Evolutionary conservation across 2,888 invertebrate genomes (phyloP).

Genomic region (Limnephilus rhombicus): DNA sequence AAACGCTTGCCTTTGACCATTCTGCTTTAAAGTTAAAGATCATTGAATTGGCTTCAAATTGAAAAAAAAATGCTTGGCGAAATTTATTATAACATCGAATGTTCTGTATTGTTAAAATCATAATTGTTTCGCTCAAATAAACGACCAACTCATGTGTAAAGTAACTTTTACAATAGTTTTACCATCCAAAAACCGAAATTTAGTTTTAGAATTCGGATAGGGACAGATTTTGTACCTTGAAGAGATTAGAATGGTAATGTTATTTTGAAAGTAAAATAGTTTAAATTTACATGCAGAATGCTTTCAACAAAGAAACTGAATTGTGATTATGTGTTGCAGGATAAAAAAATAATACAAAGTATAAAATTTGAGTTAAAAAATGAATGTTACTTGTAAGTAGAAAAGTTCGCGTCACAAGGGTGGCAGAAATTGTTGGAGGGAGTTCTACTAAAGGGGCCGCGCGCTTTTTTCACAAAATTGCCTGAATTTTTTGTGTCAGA

Average conservation of each 20-base stretch:
- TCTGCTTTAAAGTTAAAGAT: no score
- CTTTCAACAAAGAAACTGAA: not conserved
- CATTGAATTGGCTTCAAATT: no score
- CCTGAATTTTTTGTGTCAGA: conserved; percentile 42
- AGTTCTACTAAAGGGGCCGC: not conserved
- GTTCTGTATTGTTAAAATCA: no score
- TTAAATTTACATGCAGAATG: not conserved
- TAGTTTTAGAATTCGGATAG: not conserved
- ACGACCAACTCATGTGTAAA: not conserved
- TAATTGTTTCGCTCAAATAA: not conserved
- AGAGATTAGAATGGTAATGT: not conserved
- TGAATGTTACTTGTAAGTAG: not conserved
- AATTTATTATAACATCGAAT: no score
- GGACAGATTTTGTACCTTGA: not conserved
- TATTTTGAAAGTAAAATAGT: not conserved
- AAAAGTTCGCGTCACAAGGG: not conserved
- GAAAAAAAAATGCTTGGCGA: no score
- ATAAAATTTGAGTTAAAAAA: not conserved
- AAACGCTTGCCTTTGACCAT: no score
- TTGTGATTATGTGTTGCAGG: no score
- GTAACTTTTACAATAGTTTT: not conserved
- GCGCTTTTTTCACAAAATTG: conserved; percentile 42
- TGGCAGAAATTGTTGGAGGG: not conserved
- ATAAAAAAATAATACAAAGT: not conserved
- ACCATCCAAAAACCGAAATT: not conserved